Percentiles rank a stretch among this genome's conserved stretches.
Conservation (phyloP, 2,113 vertebrate species). For the Rynchops niger region DNA sequence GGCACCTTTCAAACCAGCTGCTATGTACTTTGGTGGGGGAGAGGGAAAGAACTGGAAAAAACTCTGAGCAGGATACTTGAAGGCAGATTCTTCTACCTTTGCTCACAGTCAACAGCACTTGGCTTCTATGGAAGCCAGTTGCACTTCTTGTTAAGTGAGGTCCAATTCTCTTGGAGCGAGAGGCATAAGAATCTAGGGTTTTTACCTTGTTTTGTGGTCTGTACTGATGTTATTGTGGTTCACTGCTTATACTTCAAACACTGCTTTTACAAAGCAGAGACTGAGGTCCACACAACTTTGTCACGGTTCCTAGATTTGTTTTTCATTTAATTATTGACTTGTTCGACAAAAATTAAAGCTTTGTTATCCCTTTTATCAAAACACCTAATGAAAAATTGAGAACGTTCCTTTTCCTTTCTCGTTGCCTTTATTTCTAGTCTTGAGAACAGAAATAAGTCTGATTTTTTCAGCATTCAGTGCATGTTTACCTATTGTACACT, state of each 20-base stretch:
- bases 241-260: not conserved
- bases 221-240: not conserved
- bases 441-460: not conserved
- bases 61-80: not conserved
- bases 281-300: not conserved
- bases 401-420: not conserved
- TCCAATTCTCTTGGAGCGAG: not conserved
- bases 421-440: not conserved
- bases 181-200: not conserved
- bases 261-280: not conserved
- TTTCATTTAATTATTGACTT: not conserved
- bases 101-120: not conserved
- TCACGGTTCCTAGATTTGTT: not conserved
- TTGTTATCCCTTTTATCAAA: not conserved
- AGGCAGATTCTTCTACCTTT: not conserved
- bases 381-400: not conserved
- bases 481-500: not conserved
- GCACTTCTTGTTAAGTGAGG: not conserved
- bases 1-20: not conserved
- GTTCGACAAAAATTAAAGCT: not conserved
- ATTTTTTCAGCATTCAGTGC: not conserved
- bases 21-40: not conserved
- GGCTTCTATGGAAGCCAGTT: not conserved
- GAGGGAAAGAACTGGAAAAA: not conserved
- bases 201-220: not conserved